Evolutionary conservation across 2,797 vertebrate species (phyloP).

Genomic region (Merluccius polli): DNA sequence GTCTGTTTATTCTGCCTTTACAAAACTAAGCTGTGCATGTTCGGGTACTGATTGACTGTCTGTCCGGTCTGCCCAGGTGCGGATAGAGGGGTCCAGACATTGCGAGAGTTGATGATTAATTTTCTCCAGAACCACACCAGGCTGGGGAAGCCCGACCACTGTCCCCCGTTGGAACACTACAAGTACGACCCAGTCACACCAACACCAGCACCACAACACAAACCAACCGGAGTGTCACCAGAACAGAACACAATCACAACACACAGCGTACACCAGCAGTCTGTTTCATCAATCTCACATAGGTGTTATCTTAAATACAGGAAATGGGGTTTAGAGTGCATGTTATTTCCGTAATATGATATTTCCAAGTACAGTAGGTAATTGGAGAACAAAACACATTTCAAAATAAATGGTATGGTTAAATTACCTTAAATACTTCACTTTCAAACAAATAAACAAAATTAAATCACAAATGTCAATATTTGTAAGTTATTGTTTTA

Average conservation of each 20-base stretch:
- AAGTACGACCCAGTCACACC: slow-evolving; percentile 40
- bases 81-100: slow-evolving; percentile 72
- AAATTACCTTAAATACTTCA: too few relatives aligned
- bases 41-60: not conserved
- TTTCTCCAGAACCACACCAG: slow-evolving; percentile 83
- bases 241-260: not conserved
- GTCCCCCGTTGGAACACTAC: slow-evolving; percentile 42
- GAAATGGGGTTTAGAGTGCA: not conserved
- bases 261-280: not conserved
- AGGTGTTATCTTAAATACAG: not conserved
- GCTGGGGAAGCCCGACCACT: slow-evolving; percentile 53
- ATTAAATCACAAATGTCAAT: too few relatives aligned
- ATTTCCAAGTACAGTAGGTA: not conserved
- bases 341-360: not conserved
- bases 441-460: too few relatives aligned
- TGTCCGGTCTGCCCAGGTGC: slow-evolving; percentile 55
- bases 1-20: too few relatives aligned
- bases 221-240: not conserved
- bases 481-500: too few relatives aligned
- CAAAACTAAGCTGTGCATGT: not conserved
- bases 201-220: not conserved
- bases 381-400: not conserved
- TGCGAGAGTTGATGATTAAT: slow-evolving; percentile 79
- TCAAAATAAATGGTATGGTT: not conserved
- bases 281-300: not conserved